These are phyloP conservation scores for Neoaliturus tenellus DNA, from an alignment of 2,888 invertebrate genomes.

Conservation along the genomic window DNA sequence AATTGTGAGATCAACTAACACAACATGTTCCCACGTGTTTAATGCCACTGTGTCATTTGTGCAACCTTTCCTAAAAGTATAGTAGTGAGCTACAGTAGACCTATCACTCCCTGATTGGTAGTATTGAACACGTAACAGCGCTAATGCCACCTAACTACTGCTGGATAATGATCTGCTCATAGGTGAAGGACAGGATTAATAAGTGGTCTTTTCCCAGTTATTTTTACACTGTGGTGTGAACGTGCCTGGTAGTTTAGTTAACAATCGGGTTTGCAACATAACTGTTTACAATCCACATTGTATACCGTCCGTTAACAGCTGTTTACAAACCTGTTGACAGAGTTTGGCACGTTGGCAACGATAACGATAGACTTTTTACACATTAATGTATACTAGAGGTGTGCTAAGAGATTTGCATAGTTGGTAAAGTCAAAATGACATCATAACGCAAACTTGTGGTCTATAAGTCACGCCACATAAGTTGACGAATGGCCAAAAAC, in stretches of 20 bases:
- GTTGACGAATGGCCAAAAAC: too few relatives aligned
- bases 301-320: neutral
- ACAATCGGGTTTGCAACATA: neutral
- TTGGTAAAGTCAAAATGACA: too few relatives aligned
- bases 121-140: neutral
- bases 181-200: constrained; percentile 2
- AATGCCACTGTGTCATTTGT: neutral
- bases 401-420: too few relatives aligned
- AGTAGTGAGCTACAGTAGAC: too few relatives aligned
- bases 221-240: neutral
- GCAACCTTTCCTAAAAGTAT: neutral
- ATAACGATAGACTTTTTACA: too few relatives aligned
- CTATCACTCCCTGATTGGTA: neutral
- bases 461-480: too few relatives aligned
- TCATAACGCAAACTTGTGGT: too few relatives aligned
- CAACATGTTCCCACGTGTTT: neutral
- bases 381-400: too few relatives aligned
- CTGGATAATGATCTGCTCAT: neutral
- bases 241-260: neutral
- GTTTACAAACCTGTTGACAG: too few relatives aligned
- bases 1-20: too few relatives aligned
- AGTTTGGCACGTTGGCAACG: too few relatives aligned
- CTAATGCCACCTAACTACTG: neutral
- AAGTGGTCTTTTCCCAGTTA: neutral
- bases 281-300: neutral